Evolutionary conservation across 2,797 vertebrate genomes (phyloP).

Genomic region (Euthynnus affinis): DNA sequence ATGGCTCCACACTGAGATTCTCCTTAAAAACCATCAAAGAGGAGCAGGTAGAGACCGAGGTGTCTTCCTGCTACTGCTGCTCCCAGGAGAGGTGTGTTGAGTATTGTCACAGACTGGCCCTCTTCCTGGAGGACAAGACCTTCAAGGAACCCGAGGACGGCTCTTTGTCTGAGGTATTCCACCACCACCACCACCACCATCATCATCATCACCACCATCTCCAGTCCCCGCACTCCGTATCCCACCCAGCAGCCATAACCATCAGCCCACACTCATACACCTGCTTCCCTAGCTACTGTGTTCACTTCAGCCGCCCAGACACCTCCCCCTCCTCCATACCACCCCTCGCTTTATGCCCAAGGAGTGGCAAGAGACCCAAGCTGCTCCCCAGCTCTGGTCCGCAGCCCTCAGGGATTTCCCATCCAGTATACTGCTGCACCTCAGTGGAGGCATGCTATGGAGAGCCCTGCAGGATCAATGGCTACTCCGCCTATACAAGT

Average conservation of each 20-base stretch:
- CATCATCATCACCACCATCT: conserved; percentile 85
- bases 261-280: conserved; percentile 84
- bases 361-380: conserved; percentile 81
- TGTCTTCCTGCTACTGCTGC: conserved; percentile 88
- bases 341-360: conserved; percentile 83
- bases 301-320: conserved; percentile 85
- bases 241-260: conserved; percentile 79
- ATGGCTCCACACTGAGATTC: conserved; percentile 79
- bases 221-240: conserved; percentile 82
- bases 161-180: conserved; percentile 88
- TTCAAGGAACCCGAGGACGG: conserved; percentile 91
- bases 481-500: conserved; percentile 87
- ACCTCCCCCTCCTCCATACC: conserved; percentile 75
- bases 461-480: conserved; percentile 88
- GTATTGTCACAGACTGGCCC: conserved; percentile 92
- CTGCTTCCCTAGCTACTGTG: conserved; percentile 86
- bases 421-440: conserved; percentile 92
- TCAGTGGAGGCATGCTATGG: conserved; percentile 91
- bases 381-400: conserved; percentile 86
- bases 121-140: conserved; percentile 93
- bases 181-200: conserved; percentile 82
- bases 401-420: conserved; percentile 90
- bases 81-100: conserved; percentile 89
- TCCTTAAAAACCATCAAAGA: conserved; percentile 86
- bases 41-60: conserved; percentile 83